Evolutionary conservation across 1,140 invertebrate genomes (phyloP).

Genomic region (Drosophila insularis): DNA sequence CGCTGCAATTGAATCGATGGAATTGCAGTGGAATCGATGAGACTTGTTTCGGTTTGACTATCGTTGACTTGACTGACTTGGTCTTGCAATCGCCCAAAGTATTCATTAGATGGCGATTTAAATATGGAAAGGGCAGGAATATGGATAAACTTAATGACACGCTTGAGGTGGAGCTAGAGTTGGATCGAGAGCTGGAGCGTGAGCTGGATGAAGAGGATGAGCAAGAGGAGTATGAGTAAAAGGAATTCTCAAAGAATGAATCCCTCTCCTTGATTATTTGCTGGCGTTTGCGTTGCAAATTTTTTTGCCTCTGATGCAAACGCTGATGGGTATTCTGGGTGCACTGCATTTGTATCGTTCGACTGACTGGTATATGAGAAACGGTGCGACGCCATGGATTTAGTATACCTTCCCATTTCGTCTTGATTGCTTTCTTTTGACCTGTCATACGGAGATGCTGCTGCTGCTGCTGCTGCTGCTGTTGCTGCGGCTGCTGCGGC

Average conservation of each 20-base stretch:
- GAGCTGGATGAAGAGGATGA: too few relatives aligned
- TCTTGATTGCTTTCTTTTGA: too few relatives aligned
- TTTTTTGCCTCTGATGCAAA: neutral
- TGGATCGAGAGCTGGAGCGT: too few relatives aligned
- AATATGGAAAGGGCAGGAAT: neutral
- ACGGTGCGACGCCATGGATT: neutral
- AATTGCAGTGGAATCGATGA: neutral
- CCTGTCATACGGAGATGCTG: too few relatives aligned
- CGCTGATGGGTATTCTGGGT: neutral
- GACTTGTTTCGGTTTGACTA: neutral
- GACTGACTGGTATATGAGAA: neutral
- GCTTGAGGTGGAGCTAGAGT: neutral
- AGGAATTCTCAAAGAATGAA: too few relatives aligned
- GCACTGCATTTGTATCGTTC: neutral
- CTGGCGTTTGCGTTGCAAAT: neutral
- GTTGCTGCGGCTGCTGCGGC: too few relatives aligned
- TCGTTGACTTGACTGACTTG: neutral
- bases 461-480: too few relatives aligned
- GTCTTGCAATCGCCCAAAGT: neutral
- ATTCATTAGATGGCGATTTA: neutral
- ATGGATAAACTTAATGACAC: neutral
- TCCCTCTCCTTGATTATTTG: neutral
- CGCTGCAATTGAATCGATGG: constrained; percentile 39
- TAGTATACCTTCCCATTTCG: neutral
- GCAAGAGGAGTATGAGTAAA: too few relatives aligned